These are phyloP conservation scores for Ips typographus DNA, from an alignment of 1,140 invertebrate genomes.

Conservation along the genomic window DNA sequence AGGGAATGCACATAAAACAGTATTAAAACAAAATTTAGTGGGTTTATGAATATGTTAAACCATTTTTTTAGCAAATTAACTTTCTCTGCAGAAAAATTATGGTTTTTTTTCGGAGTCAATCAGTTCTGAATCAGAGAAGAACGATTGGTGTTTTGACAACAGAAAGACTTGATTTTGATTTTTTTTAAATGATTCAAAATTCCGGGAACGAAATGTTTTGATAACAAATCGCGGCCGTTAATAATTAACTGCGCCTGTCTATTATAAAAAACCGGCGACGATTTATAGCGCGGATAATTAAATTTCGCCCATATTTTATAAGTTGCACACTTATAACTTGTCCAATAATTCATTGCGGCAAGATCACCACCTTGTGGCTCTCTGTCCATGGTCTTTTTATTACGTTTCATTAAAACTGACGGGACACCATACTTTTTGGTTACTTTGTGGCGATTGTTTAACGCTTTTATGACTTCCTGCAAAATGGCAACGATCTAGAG, in stretches of 20 bases:
- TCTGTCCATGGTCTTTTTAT: slow-evolving; percentile 30
- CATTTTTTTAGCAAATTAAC: too few relatives aligned
- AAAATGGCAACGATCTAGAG: too few relatives aligned
- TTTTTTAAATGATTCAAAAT: too few relatives aligned
- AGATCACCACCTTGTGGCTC: slow-evolving; percentile 36
- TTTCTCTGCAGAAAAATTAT: too few relatives aligned
- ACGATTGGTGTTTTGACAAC: too few relatives aligned
- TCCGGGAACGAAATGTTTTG: not conserved
- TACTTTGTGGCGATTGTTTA: slow-evolving; percentile 17
- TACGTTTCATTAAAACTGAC: slow-evolving; percentile 30
- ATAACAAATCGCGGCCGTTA: slow-evolving; percentile 28
- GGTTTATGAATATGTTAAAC: too few relatives aligned
- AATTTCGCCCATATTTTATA: slow-evolving; percentile 35
- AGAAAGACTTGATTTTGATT: too few relatives aligned
- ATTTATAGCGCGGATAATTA: slow-evolving; percentile 36
- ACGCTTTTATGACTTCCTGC: not conserved
- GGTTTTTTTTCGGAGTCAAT: too few relatives aligned
- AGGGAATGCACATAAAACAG: too few relatives aligned
- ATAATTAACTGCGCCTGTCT: slow-evolving; percentile 29
- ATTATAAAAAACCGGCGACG: slow-evolving; percentile 26
- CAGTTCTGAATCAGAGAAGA: too few relatives aligned
- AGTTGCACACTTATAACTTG: slow-evolving; percentile 34
- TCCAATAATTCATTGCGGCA: slow-evolving; percentile 36
- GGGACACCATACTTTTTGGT: slow-evolving; percentile 22
- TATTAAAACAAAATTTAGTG: too few relatives aligned